Percentiles rank a stretch among this genome's conserved stretches.
These are phyloP conservation scores for Falco naumanni DNA, from an alignment of 2,797 vertebrate species.

Conservation along the genomic window DNA sequence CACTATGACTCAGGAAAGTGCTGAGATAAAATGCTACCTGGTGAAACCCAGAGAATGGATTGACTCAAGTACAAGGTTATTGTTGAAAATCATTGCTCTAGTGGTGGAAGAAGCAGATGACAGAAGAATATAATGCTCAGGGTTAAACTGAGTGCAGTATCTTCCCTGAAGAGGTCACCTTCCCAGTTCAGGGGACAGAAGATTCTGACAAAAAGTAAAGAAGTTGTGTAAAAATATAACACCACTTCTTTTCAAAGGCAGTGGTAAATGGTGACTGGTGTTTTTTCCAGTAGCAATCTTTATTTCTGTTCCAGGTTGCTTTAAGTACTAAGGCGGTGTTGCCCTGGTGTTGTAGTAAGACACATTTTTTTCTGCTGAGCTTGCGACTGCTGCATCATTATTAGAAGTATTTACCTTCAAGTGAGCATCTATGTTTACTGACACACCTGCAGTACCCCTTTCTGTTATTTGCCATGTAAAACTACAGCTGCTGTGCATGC, in stretches of 20 bases:
- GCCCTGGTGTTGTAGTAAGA: not conserved
- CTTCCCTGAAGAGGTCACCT: not conserved
- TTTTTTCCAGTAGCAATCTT: not conserved
- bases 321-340: not conserved
- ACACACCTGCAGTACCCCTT: rapidly evolving
- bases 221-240: not conserved
- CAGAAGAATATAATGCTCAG: not conserved
- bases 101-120: conserved; percentile 11
- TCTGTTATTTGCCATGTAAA: not conserved
- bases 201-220: not conserved
- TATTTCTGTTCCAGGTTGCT: not conserved
- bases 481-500: rapidly evolving
- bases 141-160: not conserved
- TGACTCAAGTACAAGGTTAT: conserved; percentile 1
- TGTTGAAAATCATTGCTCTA: conserved; percentile 21
- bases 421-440: not conserved
- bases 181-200: not conserved
- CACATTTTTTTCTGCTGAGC: not conserved
- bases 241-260: not conserved
- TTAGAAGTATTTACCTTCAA: not conserved
- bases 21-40: not conserved
- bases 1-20: not conserved
- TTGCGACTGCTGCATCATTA: not conserved
- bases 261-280: not conserved
- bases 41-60: not conserved